Conservation (phyloP, 2,113 vertebrate genomes). For the Colossoma macropomum region DNA sequence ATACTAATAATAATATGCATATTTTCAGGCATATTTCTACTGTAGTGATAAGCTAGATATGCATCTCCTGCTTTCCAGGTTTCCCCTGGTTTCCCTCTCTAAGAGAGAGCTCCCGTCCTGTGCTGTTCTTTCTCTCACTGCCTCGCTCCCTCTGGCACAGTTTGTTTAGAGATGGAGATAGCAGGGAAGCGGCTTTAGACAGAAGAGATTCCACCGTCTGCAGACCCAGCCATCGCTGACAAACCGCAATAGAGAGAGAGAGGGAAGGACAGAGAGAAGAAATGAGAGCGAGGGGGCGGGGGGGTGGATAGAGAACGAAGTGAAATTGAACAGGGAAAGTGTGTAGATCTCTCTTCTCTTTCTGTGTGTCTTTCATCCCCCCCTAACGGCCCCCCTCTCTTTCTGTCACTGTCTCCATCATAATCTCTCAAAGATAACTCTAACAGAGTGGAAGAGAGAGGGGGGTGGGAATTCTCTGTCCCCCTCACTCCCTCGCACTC, state of each 20-base stretch:
- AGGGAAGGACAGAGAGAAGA: constrained; percentile 24
- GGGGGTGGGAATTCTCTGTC: constrained; percentile 42
- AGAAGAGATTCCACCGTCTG: constrained; percentile 42
- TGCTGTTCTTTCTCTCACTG: constrained; percentile 38
- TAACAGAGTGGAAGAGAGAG: constrained; percentile 56
- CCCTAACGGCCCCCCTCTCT: constrained; percentile 47
- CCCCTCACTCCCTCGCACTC: neutral
- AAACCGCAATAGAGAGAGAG: constrained; percentile 21
- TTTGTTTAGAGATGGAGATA: constrained; percentile 60
- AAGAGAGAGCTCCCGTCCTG: constrained; percentile 21
- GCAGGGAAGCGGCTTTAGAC: constrained; percentile 52
- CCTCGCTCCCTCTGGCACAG: constrained; percentile 22
- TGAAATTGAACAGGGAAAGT: neutral
- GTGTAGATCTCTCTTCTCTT: neutral
- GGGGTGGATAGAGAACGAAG: neutral
- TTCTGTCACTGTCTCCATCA: constrained; percentile 67
- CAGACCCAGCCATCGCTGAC: neutral
- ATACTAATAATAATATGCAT: no score
- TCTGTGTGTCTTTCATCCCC: constrained; percentile 27
- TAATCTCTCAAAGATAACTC: constrained; percentile 78
- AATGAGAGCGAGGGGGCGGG: constrained; percentile 19
- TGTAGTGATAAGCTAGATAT: neutral
- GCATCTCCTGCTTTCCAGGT: neutral
- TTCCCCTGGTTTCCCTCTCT: constrained; percentile 2
- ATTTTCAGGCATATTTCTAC: no score